Percentiles rank a stretch among this genome's conserved stretches.
These are phyloP conservation scores for Nesometra sesokonis DNA, from an alignment of 35 echinoderm and acorn worm species.

Conservation along the genomic window DNA sequence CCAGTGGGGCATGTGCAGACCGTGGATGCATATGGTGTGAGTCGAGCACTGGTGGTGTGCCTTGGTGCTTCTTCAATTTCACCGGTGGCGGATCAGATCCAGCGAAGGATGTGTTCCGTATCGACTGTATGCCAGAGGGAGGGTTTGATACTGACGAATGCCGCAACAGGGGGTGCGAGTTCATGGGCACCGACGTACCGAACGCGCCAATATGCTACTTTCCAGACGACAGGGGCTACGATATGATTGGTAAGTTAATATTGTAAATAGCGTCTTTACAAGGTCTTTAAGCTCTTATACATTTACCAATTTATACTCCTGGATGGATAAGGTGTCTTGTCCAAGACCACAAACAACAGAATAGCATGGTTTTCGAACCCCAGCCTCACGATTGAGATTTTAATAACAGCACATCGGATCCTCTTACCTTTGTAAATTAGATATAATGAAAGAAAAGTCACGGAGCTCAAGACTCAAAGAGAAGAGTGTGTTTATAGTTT, in stretches of 20 bases:
- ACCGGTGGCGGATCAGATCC: constrained; percentile 17
- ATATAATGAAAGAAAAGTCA: no score
- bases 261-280: background rate
- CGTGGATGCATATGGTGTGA: constrained; percentile 61
- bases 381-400: no score
- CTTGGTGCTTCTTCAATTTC: constrained; percentile 83
- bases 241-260: constrained; percentile 39
- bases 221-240: constrained; percentile 45
- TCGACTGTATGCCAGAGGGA: constrained; percentile 58
- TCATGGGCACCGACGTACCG: constrained; percentile 31
- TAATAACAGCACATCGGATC: no score
- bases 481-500: no score
- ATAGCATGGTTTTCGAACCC: no score
- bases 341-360: no score
- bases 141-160: constrained; percentile 29
- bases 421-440: no score
- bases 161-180: constrained; percentile 28
- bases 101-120: constrained; percentile 35
- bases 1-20: constrained; percentile 27
- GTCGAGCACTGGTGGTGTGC: constrained; percentile 3
- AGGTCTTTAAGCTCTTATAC: no score
- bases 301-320: no score
- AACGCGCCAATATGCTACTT: constrained; percentile 56
- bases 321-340: no score
- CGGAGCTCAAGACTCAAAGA: no score